Base-by-base conservation (phyloP, 1,140 invertebrate species). In the Camponotus floridanus region DNA sequence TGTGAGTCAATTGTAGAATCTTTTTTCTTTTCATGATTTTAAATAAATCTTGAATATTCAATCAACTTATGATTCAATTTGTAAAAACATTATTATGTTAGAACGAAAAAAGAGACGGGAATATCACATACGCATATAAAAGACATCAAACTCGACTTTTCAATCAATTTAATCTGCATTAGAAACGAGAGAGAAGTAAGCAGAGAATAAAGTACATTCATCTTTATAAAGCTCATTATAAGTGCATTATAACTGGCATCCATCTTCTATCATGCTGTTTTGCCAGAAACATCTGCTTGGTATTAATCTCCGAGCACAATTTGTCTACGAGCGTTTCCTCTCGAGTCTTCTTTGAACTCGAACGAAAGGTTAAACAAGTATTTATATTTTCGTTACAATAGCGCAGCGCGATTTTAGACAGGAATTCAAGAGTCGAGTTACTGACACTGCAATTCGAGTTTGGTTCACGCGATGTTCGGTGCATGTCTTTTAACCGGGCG, bases 401-500 rank as follows among this genome's bases (percentile, higher is more conserved):
- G 18, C 8, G 36, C 11, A 1, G 15, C 36, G 7, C 51, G 59
- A 78, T 78, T 39, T 67, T 5, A 33, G 36, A 48, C 45, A 39
- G 59, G 57, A 67, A 79, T 79, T 79, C 31, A 18, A 48, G 42
- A 39, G 13, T n/a, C 1, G 36, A 62, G 36, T 18, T 36, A 18
- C 21, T 21, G 31, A 36, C 21, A 55, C 73, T 33, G 55, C 55
- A 76, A 67, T 51, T 62, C 11, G 31, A 67, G n/a, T 11, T 13
- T 13, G 18, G 33, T 81, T 59, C 71, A 59, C 67, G 26, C 51
- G n/a, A 15, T 45, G 39, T 26, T 64, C 31, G 18, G 21, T 7
- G 42, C 61, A 45, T 8, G 55, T 81, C 79, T 81, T 81, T 59
- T 55, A 39, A 18, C 31, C 13, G 15, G 74, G 3, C 59, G 26